Evolutionary conservation across 2,888 invertebrate genomes (phyloP), one percentile per base, ranked within the genome.

Genomic region (Melinopterus prodromus): DNA sequence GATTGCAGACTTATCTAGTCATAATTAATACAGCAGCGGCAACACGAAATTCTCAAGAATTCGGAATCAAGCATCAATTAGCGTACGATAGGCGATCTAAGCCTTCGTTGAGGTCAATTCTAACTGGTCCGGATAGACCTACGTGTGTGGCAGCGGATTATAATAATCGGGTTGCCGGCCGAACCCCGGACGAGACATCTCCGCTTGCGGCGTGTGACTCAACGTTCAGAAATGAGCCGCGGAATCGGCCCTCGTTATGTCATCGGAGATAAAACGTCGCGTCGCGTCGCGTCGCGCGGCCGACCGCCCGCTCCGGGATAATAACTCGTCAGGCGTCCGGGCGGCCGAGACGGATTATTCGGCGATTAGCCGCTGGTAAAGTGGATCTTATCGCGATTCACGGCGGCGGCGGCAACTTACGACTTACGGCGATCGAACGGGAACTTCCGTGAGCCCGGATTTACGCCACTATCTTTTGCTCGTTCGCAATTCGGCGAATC

Each of bases 251-350:
- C 53, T 53, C 53, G 53, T 53, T 53, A 53, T 53, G 53, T 53
- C 53, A 53, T 53, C 53, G 53, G 9, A 53, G 53, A 53, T 53
- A 53, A 53, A 53, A 53, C 53, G 53, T 53, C 9, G 53, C 53
- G 7, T 53, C 12, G 26, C 26, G 26, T 53, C 9, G 53, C 53
- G 7, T 53, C 12, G 26, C 26, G 26, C n/a, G n/a, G n/a, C n/a
- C 53, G 53, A 6, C 53, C 53, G 53, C 53, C 53, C 53, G 53
- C 53, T 12, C 53, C 26, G 53, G 53, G 53, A 53, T 53, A 53
- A 53, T 53, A 53, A 53, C 53, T 53, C 53, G 53, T 53, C 53
- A 53, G 53, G 53, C 53, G 53, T 53, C 53, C 53, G 53, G 53
- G 12, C 53, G 53, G 12, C 53, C 53, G 12, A 53, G 53, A 53